Evolutionary conservation across 2,888 invertebrate genomes (phyloP).

Genomic region (Macrophya annulata): DNA sequence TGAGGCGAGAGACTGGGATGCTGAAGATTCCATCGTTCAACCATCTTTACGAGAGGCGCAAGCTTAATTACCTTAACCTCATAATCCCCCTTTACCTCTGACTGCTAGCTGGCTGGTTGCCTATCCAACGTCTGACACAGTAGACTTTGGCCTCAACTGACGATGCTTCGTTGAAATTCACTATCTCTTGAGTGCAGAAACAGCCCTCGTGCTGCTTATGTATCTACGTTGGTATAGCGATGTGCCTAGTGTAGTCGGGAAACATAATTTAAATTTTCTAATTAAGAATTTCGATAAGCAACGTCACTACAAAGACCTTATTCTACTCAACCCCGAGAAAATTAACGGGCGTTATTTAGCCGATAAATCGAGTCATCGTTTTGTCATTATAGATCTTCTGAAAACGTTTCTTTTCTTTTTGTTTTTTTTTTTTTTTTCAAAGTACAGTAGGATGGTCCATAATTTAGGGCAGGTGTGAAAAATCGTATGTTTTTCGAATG

Average conservation of each 20-base stretch:
- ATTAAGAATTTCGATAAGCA: slow-evolving; percentile 79
- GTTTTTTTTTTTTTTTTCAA: no score
- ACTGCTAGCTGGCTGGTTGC: slow-evolving; percentile 16
- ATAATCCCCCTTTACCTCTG: slow-evolving; percentile 26
- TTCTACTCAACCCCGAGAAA: background rate
- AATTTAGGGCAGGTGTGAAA: no score
- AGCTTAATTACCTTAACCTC: slow-evolving; percentile 53
- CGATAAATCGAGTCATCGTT: slow-evolving; percentile 12
- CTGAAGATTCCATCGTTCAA: slow-evolving; percentile 31
- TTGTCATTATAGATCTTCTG: background rate
- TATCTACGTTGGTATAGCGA: background rate
- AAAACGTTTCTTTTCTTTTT: no score
- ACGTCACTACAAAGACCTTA: background rate
- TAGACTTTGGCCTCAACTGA: slow-evolving; percentile 27
- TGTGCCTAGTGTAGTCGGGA: slow-evolving; percentile 65
- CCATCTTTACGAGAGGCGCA: slow-evolving; percentile 37
- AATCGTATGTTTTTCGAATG: no score
- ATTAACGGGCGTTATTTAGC: slow-evolving; percentile 12
- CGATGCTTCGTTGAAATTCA: slow-evolving; percentile 62
- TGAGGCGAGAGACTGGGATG: slow-evolving; percentile 1
- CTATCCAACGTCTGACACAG: slow-evolving; percentile 32
- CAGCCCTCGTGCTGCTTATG: slow-evolving; percentile 46
- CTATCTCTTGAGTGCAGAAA: slow-evolving; percentile 65
- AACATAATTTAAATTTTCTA: slow-evolving; percentile 80
- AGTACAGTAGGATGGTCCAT: no score